Conservation (phyloP, 2,797 vertebrate species). For the Denticeps clupeoides region DNA sequence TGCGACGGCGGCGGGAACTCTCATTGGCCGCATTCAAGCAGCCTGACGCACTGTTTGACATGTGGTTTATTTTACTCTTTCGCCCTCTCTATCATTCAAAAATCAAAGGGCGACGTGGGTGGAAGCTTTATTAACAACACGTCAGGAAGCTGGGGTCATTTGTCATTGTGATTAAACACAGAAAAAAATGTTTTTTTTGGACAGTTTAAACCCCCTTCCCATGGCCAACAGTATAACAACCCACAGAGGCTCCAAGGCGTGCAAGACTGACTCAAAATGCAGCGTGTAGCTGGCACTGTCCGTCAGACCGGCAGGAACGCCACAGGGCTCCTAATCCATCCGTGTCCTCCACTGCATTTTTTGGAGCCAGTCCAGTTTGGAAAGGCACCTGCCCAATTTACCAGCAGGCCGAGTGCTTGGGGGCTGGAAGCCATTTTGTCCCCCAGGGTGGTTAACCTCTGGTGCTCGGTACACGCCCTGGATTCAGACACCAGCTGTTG, state of each 20-base stretch:
- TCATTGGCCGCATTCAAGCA: not conserved
- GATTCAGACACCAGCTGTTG: slow-evolving; percentile 39
- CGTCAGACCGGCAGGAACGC: not conserved
- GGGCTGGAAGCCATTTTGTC: slow-evolving; percentile 19
- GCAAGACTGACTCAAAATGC: not conserved
- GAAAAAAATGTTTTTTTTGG: no score
- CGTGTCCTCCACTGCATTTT: slow-evolving; percentile 11
- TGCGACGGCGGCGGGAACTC: not conserved
- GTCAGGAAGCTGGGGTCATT: no score
- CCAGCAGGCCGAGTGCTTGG: slow-evolving; percentile 12
- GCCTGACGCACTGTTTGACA: no score
- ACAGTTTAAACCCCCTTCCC: no score
- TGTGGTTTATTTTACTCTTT: no score
- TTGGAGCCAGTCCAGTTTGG: slow-evolving; percentile 23
- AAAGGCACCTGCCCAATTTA: slow-evolving; percentile 25
- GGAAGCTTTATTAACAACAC: no score
- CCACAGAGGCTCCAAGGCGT: no score
- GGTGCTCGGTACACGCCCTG: slow-evolving; percentile 27
- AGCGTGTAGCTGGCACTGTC: not conserved
- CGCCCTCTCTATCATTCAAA: no score
- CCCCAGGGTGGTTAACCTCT: slow-evolving; percentile 38
- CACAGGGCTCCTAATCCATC: slow-evolving; percentile 7
- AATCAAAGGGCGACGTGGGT: no score
- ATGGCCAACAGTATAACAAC: no score
- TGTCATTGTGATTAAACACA: no score